Percentiles rank a stretch among this genome's conserved stretches.
These are phyloP conservation scores for Limosa lapponica DNA, from an alignment of 2,797 vertebrate genomes.

Conservation along the genomic window DNA sequence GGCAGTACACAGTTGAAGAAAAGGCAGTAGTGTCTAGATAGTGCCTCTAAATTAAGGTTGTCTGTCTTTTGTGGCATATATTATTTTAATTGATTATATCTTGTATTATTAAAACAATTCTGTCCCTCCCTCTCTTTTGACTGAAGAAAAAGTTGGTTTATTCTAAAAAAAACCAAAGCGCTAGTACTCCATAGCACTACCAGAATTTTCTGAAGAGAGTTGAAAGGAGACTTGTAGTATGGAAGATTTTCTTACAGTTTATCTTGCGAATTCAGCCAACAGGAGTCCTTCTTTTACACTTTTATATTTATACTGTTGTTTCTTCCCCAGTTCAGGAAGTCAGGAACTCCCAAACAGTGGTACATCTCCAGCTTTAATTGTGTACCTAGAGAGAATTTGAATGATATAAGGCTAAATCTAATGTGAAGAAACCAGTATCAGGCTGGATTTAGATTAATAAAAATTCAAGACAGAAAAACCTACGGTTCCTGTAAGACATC, in stretches of 20 bases:
- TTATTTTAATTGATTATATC: not conserved
- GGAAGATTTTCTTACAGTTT: not conserved
- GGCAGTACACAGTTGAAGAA: not conserved
- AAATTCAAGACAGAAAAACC: not conserved
- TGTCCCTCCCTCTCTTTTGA: not conserved
- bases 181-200: not conserved
- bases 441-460: not conserved
- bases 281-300: not conserved
- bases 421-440: not conserved
- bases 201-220: not conserved
- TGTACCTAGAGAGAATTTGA: not conserved
- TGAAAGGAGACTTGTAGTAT: not conserved
- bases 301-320: not conserved
- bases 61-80: not conserved
- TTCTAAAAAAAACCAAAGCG: not conserved
- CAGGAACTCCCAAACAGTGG: not conserved
- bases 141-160: not conserved
- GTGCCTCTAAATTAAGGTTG: accelerated
- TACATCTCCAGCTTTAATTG: not conserved
- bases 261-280: not conserved
- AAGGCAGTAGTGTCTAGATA: not conserved
- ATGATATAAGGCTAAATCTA: not conserved
- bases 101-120: not conserved
- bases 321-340: not conserved
- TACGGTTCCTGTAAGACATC: not conserved